phyloP scores from a whole-genome alignment of 2,113 vertebrate species.

The Porphyrio hochstetteri region DNA sequence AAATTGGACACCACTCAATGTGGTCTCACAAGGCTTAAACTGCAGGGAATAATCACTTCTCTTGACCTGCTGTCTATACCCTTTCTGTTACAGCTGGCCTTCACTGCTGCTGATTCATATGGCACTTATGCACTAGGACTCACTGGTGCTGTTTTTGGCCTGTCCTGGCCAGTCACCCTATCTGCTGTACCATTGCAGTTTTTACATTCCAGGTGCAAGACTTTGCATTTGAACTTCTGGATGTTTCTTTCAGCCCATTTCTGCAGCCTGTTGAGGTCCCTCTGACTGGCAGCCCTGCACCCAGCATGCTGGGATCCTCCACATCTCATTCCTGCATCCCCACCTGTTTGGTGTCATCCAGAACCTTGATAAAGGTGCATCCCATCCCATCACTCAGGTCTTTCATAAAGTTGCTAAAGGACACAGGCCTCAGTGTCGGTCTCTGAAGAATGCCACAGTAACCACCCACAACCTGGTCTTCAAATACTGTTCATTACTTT shows the following conservation, averaged over 20 bases:
- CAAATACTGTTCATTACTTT: background rate
- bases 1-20: background rate
- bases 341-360: background rate
- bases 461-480: background rate
- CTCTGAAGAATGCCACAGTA: background rate
- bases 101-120: background rate
- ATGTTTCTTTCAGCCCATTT: background rate
- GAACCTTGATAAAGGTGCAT: background rate
- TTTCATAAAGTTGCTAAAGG: background rate
- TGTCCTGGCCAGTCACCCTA: background rate
- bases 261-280: background rate
- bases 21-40: background rate
- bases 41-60: background rate
- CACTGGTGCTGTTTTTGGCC: background rate
- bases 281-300: background rate
- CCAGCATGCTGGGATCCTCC: background rate
- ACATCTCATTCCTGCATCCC: rapidly evolving
- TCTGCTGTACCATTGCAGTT: background rate
- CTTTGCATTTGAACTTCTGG: background rate
- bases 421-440: background rate
- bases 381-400: background rate
- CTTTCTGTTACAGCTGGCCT: background rate
- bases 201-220: background rate
- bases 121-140: background rate
- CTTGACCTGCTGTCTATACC: background rate